Base-by-base conservation (phyloP, 2,888 invertebrate genomes). In the Plebejus anna region DNA sequence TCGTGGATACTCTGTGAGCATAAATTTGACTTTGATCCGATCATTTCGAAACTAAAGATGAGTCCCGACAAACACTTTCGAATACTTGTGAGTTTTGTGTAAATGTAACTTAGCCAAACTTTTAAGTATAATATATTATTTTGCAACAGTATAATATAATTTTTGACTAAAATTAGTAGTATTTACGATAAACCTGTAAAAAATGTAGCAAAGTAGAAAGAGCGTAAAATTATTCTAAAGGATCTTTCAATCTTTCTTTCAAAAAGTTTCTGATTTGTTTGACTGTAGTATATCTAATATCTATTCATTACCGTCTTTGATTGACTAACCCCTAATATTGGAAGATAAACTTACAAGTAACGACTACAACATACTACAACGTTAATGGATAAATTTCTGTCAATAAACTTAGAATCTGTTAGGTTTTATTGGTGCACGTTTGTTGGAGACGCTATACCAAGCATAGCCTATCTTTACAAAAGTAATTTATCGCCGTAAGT, bases 11-110 rank as follows among this genome's bases (percentile, higher is more conserved):
- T 70, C 66, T 79, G 79, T 81, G 80, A 22, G 79, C 83, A 82
- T 82, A 89, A 90, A 91, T 91, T 88, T 79, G 84, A 84, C 83
- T 86, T 87, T 66, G 32, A 66, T 36, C 32, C 13, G 32, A 66
- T 32, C 32, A 66, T 66, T 66, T 66, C 4, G 1, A 66, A 32
- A 32, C 1, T 32, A 36, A 36, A 5, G 66, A 66, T 36, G 11
- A 36, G 66, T 9, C 5, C 32, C 13, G 3, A 13, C 1, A 28
- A 36, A 66, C 66, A 16, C 5, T 66, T 36, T 16, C 9, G 0
- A 13, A 32, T 28, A 57, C 55, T 55, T 55, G 57, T 57, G n/a
- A n/a, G 5, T 57, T 42, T 42, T 42, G 7, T 42, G 42, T 42
- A 7, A 42, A 42, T 42, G 51, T 51, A 11, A 51, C 13, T 51